Base-by-base conservation (phyloP, 2,888 invertebrate species). In the Caradrina kadenii region DNA sequence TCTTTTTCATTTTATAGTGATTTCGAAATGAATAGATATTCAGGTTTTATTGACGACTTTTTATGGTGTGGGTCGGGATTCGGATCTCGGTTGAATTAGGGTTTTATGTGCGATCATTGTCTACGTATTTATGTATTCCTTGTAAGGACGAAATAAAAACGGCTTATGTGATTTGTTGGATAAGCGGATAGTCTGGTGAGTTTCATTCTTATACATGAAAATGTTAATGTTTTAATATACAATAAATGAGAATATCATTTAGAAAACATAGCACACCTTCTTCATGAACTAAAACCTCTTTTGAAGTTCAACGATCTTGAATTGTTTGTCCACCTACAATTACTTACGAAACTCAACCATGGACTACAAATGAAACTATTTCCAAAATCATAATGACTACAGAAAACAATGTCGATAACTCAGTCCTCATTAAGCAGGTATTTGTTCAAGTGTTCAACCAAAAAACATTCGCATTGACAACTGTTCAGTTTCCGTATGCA, bases 1-100 rank as follows among this genome's bases (percentile, higher is more conserved):
- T 79, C 70, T 83, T 83, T 81, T 83, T 83, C 55, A 81, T 83
- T 83, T 81, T 83, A 77, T 81, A 73, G 75, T 80, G 75, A 81
- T 81, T 83, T 80, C 63, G 62, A 81, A 77, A 81, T 80, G 75
- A 81, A 83, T 81, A 83, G 71, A 71, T 81, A 75, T 82, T 69
- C 81, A 81, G 68, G 81, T 82, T 83, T 81, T 82, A 79, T 70
- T 71, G 79, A 77, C 69, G 63, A 59, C 64, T 67, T 80, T 82
- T 82, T 80, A 81, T 81, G 70, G 76, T 81, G 71, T 83, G 81
- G 83, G 70, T 69, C 56, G 76, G 76, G 71, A 79, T 82, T 74
- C 31, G 45, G 64, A 81, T 79, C 81, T 81, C 58, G 63, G 79
- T 73, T 79, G 77, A 75, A 73, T 82, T 75, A 81, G 58, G 80